Evolutionary conservation across 37 sponge, comb jelly and placozoan species (phyloP).

Genomic region (Spongia lamella): DNA sequence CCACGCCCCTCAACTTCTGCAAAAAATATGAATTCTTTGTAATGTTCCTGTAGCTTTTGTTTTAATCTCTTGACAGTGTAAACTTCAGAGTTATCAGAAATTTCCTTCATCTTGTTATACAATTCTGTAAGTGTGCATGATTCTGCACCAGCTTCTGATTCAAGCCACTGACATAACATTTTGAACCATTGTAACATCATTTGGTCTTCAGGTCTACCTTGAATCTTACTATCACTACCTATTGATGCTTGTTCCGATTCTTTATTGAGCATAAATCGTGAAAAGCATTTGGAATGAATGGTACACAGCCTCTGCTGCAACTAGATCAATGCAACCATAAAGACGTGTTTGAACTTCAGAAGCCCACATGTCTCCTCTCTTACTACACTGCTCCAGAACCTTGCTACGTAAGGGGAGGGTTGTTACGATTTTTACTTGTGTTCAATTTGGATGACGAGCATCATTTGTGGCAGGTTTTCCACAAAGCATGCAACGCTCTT

Average conservation of each 20-base stretch:
- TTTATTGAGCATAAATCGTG: slow-evolving; percentile 31
- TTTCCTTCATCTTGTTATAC: slow-evolving; percentile 48
- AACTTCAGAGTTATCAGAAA: slow-evolving; percentile 34
- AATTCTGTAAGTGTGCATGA: slow-evolving; percentile 36
- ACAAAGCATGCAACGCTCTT: too few relatives aligned
- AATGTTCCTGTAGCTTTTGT: slow-evolving; percentile 48
- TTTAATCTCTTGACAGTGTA: slow-evolving; percentile 28
- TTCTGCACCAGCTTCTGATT: slow-evolving; percentile 47
- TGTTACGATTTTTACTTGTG: too few relatives aligned
- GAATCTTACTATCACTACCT: not conserved
- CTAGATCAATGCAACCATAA: slow-evolving; percentile 17
- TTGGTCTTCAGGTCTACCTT: slow-evolving; percentile 16
- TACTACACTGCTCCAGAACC: slow-evolving; percentile 32
- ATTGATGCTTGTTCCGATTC: not conserved
- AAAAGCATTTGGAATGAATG: slow-evolving; percentile 15
- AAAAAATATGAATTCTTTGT: slow-evolving; percentile 18
- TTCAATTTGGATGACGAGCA: too few relatives aligned
- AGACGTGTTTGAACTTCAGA: slow-evolving; percentile 36
- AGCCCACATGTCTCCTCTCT: slow-evolving; percentile 32
- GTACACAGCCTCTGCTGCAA: slow-evolving; percentile 25
- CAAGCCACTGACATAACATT: slow-evolving; percentile 30
- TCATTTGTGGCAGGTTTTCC: too few relatives aligned
- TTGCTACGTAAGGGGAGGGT: slow-evolving; percentile 29
- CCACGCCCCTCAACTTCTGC: not conserved
- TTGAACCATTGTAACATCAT: slow-evolving; percentile 14